Base-by-base conservation (phyloP, 2,888 invertebrate species). In the Chrysotoxum bicinctum region DNA sequence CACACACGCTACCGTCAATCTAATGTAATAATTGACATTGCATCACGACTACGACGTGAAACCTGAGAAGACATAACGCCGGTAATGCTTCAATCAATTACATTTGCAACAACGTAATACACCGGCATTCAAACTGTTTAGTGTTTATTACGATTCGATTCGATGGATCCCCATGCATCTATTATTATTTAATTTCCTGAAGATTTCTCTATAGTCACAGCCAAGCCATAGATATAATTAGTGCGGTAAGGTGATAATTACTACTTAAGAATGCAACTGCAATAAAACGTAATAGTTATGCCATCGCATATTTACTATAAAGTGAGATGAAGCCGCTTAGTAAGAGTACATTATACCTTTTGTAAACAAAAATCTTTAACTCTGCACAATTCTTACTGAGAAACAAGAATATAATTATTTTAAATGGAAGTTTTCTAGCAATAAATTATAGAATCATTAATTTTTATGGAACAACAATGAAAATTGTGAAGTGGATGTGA, bases 121-220 rank as follows among this genome's bases (percentile, higher is more conserved):
- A 58, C 58, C 68, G 75, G 75, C 50, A 43, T 16, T n/a, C 21
- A 23, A 8, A 9, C 43, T 16, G 43, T 43, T 12, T 23, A 9
- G 16, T 16, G 43, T 43, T 12, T 23, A 23, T 14, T 35, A n/a
- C 23, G 64, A 32, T 64, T 23, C 68, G 58, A 50, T 52, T 30
- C 60, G 23, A 68, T 54, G 66, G 77, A 72, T 77, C 60, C 23
- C 9, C 21, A 26, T 75, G 56, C 50, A 70, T 32, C 12, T 45
- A 19, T 19, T 73, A 69, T 83, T 83, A 83, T 83, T 83, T 83
- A 83, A 83, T 83, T 78, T 83, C 48, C 73, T 74, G 68, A 62
- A 69, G 68, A 62, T 78, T 78, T 62, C 35, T 37, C 6, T 21
- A 58, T 45, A 70, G 37, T 45, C 77, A 62, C 73, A 76, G 56